phyloP scores from a whole-genome alignment of 2,888 invertebrate genomes.

The Sarcophaga variegata region DNA sequence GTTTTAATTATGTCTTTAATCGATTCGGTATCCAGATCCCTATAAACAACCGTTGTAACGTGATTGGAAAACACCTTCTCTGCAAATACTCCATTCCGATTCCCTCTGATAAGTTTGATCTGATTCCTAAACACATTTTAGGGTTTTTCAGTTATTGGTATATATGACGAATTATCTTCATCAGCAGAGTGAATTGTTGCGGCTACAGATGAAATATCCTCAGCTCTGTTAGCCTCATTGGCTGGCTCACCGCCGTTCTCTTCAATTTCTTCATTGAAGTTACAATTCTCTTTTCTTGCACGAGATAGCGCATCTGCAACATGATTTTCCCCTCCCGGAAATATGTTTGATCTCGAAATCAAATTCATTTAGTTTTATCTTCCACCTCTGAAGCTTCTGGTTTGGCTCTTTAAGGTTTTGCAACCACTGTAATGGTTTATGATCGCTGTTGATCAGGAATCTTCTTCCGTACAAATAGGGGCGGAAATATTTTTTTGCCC shows the following conservation, averaged over 20 bases:
- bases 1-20: conserved; percentile 9
- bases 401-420: background rate
- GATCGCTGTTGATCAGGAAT: no score
- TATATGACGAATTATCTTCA: background rate
- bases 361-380: conserved; percentile 9
- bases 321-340: no score
- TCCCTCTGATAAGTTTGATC: no score
- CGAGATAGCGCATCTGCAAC: no score
- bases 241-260: no score
- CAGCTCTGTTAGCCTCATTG: no score
- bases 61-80: background rate
- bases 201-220: background rate
- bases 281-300: no score
- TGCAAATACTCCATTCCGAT: background rate
- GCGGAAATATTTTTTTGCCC: no score
- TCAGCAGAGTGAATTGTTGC: background rate
- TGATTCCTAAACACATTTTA: no score
- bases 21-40: background rate
- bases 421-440: background rate
- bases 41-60: background rate
- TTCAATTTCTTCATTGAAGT: no score
- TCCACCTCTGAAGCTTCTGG: background rate
- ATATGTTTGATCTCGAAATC: conserved; percentile 12
- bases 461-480: no score
- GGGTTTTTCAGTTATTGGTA: no score